These are phyloP conservation scores for Eolophus roseicapilla DNA, from an alignment of 2,113 vertebrate genomes.

Conservation along the genomic window DNA sequence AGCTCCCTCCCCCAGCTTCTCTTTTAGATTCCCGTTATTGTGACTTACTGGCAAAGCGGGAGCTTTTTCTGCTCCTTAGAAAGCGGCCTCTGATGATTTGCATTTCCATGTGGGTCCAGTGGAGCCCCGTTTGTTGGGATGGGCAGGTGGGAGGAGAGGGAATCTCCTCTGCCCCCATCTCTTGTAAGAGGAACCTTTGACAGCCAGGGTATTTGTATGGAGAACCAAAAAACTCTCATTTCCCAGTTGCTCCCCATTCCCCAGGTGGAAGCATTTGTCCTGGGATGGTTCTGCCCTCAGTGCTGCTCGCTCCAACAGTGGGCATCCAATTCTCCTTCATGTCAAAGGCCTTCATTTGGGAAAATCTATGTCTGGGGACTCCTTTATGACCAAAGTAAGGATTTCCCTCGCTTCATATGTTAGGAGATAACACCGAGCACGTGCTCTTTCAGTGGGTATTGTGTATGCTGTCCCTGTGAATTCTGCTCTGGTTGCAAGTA, in stretches of 20 bases:
- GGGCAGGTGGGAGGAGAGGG: background rate
- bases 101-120: background rate
- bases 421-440: accelerated
- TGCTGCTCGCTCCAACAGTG: background rate
- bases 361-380: background rate
- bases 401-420: accelerated
- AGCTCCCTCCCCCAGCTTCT: background rate
- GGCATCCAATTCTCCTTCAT: background rate
- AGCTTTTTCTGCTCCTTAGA: background rate
- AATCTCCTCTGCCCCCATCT: background rate
- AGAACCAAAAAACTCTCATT: too few relatives aligned
- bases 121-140: background rate
- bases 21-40: background rate
- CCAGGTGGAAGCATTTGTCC: background rate
- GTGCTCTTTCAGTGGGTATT: accelerated
- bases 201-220: background rate
- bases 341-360: background rate
- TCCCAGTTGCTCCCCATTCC: accelerated
- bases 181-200: background rate
- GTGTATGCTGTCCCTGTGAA: accelerated
- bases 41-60: background rate
- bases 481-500: too few relatives aligned
- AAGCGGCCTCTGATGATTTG: background rate
- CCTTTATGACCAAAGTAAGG: background rate
- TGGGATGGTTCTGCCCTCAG: background rate